phyloP scores from a whole-genome alignment of 2,113 vertebrate genomes.

The Gila orcuttii region DNA sequence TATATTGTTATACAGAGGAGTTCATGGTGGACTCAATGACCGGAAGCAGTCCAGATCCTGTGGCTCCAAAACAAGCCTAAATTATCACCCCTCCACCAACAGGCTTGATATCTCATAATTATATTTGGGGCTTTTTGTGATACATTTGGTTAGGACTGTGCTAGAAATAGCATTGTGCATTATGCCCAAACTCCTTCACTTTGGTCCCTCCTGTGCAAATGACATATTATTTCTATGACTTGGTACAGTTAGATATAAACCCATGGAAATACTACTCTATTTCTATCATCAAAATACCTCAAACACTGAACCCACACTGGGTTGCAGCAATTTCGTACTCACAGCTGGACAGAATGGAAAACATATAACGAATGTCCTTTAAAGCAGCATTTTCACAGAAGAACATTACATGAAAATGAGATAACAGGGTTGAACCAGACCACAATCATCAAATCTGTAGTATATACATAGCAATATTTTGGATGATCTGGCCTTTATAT shows the following conservation, averaged over 20 bases:
- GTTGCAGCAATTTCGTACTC: not conserved
- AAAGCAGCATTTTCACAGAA: not conserved
- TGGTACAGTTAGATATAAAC: not conserved
- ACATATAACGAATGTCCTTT: not conserved
- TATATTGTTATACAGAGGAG: not conserved
- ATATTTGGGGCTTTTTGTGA: not conserved
- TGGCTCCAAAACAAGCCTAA: slow-evolving; percentile 25
- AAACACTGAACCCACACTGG: not conserved
- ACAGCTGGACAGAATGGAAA: not conserved
- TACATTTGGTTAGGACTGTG: not conserved
- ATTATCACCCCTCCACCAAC: not conserved
- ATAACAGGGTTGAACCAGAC: not conserved
- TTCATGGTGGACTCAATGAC: not conserved
- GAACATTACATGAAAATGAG: not conserved
- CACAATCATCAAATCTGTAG: not conserved
- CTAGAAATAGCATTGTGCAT: not conserved
- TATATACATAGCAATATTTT: not conserved
- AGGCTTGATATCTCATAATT: not conserved
- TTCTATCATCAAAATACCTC: slow-evolving; percentile 3
- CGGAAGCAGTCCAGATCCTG: not conserved
- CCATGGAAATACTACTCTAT: not conserved
- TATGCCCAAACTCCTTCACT: not conserved
- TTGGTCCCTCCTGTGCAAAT: not conserved
- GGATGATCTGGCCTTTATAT: not conserved
- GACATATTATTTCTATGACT: not conserved